Evolutionary conservation across 2,888 invertebrate species (phyloP), one percentile per base, ranked within the genome.

Genomic region (Argyresthia albistria): DNA sequence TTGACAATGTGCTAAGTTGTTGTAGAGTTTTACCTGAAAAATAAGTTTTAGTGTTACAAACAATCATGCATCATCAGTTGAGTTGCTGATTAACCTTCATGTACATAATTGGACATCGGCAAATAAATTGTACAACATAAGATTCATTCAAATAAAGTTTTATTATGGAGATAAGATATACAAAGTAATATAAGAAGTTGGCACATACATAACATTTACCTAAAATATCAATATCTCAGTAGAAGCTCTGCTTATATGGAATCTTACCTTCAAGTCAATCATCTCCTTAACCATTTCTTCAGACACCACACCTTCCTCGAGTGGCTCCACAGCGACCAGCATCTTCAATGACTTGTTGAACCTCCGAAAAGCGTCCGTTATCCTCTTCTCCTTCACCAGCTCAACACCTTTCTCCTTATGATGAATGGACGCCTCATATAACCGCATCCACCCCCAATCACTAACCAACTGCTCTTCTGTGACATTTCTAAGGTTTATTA

Each of bases 1-100:
- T 62, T 95, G 93, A 69, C 96, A 95, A 47, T 93, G 93, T 0
- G 96, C 94, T 69, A 97, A 81, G 75, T 97, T 97, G 60, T 94
- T 93, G 69, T 93, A 94, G 8, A 96, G 80, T 60, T 90, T 91
- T 9, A 91, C 77, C 70, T 93, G 63, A 66, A 70, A 39, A 66
- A 46, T 10, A 46, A n/a, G 10, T 25, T 46, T 10, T 11, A 11
- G 7, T 46, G 10, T 35, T 16, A 25, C 4, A 35, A 46, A 7
- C 4, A 39, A 11, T 39, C 39, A 39, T 39, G 39, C 39, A 4
- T 25, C 25, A 25, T 25, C 25, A 25, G 25, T 25, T 25, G 25
- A 25, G 25, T 25, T 25, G 25, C 25, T 6, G 6, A 6, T 25
- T 25, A 25, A 25, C 2, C 25, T 25, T n/a, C n/a, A n/a, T n/a